These are phyloP conservation scores for Hippocampus abdominalis DNA, from an alignment of 2,113 vertebrate genomes.

Conservation along the genomic window DNA sequence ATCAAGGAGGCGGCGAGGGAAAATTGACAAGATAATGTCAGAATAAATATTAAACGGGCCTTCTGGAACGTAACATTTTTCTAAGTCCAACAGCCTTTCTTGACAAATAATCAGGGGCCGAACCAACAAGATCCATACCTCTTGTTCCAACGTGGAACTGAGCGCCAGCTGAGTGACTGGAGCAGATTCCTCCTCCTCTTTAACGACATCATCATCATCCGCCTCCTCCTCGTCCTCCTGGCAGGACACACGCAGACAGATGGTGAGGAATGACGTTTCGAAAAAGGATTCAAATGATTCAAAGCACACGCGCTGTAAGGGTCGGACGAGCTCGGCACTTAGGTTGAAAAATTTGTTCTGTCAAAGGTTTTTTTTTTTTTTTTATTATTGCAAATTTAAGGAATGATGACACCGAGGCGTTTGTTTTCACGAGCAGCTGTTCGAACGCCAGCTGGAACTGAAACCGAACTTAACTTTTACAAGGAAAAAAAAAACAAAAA, in stretches of 20 bases:
- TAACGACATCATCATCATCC: constrained; percentile 45
- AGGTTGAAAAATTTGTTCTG: background rate
- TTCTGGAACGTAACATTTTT: too few species aligned
- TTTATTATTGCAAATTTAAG: background rate
- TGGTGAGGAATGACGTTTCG: background rate
- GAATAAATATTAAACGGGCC: too few species aligned
- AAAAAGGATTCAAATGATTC: background rate
- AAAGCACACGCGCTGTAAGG: background rate
- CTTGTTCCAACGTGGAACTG: constrained; percentile 68
- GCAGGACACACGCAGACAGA: constrained; percentile 10
- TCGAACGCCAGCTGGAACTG: background rate
- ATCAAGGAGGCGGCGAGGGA: too few species aligned
- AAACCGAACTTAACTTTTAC: background rate
- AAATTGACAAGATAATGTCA: too few species aligned
- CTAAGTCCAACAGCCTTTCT: too few species aligned
- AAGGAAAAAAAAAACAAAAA: background rate
- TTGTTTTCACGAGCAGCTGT: constrained; percentile 12
- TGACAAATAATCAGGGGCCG: background rate
- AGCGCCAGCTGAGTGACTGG: constrained; percentile 58
- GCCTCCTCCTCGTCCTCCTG: constrained; percentile 56
- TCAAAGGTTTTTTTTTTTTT: constrained; percentile 7
- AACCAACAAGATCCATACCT: constrained; percentile 37
- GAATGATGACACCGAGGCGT: background rate
- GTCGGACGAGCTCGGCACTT: background rate
- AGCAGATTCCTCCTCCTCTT: constrained; percentile 54